Evolutionary conservation across 2,113 vertebrate genomes (phyloP).

Genomic region (Carassius gibelio): DNA sequence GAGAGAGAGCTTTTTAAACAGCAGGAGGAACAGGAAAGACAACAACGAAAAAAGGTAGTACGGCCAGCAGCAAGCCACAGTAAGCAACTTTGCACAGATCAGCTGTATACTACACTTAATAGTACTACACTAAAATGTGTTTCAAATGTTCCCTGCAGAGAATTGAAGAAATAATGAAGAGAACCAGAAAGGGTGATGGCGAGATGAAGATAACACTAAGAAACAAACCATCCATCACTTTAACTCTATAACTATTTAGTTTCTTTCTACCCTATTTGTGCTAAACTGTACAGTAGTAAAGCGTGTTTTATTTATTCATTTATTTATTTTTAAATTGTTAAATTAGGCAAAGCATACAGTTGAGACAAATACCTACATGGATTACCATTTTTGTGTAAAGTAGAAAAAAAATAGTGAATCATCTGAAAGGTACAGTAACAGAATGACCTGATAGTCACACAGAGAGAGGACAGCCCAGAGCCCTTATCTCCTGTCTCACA

Average conservation of each 20-base stretch:
- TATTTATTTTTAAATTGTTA: not conserved
- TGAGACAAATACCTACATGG: not conserved
- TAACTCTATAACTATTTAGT: not conserved
- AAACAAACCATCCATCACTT: not conserved
- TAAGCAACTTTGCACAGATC: not conserved
- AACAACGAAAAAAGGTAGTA: no score
- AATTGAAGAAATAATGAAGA: conserved; percentile 99
- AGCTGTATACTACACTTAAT: no score
- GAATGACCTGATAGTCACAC: conserved; percentile 54
- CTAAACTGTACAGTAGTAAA: not conserved
- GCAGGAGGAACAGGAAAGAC: no score
- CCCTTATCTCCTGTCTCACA: conserved; percentile 23
- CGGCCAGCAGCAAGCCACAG: not conserved
- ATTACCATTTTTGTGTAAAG: not conserved
- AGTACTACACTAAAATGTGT: not conserved
- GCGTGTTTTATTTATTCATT: not conserved
- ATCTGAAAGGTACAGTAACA: not conserved
- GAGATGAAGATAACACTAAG: conserved; percentile 85
- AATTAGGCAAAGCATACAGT: not conserved
- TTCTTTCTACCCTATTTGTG: not conserved
- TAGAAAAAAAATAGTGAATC: conserved; percentile 31
- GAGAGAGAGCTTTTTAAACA: no score
- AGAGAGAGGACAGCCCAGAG: conserved; percentile 68
- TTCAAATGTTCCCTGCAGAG: conserved; percentile 77
- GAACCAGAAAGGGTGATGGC: conserved; percentile 88